Percentiles rank a stretch among this genome's conserved stretches.
These are phyloP conservation scores for Burhinus oedicnemus DNA, from an alignment of 2,113 vertebrate species.

Conservation along the genomic window DNA sequence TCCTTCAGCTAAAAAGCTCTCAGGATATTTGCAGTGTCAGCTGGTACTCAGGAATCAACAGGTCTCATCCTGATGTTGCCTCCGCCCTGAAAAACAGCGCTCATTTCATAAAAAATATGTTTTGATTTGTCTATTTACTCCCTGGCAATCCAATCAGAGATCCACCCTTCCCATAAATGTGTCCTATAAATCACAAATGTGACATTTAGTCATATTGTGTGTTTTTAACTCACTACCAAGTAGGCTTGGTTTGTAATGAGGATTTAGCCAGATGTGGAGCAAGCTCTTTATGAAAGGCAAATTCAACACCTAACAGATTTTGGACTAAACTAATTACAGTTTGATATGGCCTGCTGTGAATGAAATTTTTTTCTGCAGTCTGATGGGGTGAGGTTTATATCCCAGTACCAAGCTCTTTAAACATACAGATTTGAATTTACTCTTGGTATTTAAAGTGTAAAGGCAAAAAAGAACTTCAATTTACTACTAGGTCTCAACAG, in stretches of 20 bases:
- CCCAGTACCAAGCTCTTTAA: not conserved
- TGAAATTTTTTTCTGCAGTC: not conserved
- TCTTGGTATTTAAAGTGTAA: not conserved
- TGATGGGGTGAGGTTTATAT: not conserved
- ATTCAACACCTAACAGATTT: not conserved
- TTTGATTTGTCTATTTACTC: not conserved
- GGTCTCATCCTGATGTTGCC: not conserved
- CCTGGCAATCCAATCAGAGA: not conserved
- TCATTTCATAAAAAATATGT: not conserved
- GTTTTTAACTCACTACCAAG: not conserved
- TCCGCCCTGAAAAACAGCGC: rapidly evolving
- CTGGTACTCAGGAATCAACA: not conserved
- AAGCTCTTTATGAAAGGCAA: not conserved
- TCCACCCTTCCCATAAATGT: not conserved
- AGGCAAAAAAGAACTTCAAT: not conserved
- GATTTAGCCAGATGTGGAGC: not conserved
- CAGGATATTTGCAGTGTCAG: not conserved
- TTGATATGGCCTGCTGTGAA: not conserved
- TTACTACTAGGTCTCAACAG: not conserved
- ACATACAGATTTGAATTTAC: not conserved
- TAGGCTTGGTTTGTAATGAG: not conserved
- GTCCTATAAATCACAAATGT: not conserved
- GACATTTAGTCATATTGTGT: not conserved
- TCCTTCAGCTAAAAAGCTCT: not conserved
- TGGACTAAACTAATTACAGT: not conserved